Conservation (phyloP, 2,797 vertebrate genomes). For the Rousettus madagascariensis region DNA sequence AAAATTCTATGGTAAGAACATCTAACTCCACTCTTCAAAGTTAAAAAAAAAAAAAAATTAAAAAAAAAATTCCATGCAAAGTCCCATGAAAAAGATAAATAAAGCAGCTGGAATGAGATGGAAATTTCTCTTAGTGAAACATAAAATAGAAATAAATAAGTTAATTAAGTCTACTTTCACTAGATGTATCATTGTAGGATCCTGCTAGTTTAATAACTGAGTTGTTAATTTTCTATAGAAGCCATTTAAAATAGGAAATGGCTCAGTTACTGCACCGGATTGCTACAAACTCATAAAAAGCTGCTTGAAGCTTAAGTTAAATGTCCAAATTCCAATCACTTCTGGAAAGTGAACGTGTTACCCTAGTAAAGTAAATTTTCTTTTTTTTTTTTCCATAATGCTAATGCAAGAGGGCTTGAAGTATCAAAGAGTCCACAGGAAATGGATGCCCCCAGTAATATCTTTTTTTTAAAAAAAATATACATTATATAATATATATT, state of each 20-base stretch:
- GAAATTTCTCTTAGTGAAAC: conserved; percentile 85
- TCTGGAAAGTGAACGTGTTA: conserved; percentile 87
- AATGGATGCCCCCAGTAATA: conserved; percentile 87
- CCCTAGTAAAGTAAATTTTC: conserved; percentile 84
- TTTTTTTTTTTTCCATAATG: conserved; percentile 86
- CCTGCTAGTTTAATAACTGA: conserved; percentile 88
- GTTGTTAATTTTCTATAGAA: conserved; percentile 87
- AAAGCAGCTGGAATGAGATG: conserved; percentile 86
- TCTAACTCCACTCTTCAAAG: conserved; percentile 83
- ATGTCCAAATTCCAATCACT: conserved; percentile 87
- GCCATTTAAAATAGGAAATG: conserved; percentile 87
- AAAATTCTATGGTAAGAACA: conserved; percentile 84
- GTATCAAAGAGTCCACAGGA: conserved; percentile 90
- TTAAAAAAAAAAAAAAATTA: conserved; percentile 44
- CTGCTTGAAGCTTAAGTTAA: conserved; percentile 89
- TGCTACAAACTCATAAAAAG: conserved; percentile 89
- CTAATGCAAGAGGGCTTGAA: conserved; percentile 87
- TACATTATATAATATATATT: conserved; percentile 90
- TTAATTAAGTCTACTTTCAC: conserved; percentile 86
- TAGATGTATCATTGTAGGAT: conserved; percentile 87
- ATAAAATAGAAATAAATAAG: conserved; percentile 86
- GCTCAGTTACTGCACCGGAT: conserved; percentile 87
- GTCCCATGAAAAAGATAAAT: conserved; percentile 85
- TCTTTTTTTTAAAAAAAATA: conserved; percentile 88
- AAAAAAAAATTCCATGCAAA: conserved; percentile 82